phyloP scores from a whole-genome alignment of 2,888 invertebrate species.

The Heliconius charithonia region DNA sequence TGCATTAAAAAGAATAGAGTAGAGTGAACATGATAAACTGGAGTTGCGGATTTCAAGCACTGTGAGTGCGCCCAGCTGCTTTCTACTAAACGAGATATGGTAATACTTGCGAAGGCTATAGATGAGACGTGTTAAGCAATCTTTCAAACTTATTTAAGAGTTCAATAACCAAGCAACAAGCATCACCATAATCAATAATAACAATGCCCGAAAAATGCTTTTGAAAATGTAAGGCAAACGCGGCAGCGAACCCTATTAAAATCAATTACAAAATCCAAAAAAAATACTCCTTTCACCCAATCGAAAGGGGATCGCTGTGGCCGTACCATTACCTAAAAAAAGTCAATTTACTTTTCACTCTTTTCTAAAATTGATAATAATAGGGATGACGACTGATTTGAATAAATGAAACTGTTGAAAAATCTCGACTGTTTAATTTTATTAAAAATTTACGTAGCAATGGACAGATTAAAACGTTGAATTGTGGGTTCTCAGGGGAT shows the following conservation, averaged over 20 bases:
- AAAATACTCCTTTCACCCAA: slow-evolving; percentile 17
- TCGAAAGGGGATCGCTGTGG: neutral
- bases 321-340: slow-evolving; percentile 2
- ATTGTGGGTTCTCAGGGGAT: too few species aligned
- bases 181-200: too few species aligned
- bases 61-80: too few species aligned
- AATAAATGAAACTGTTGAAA: slow-evolving; percentile 38
- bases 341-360: slow-evolving; percentile 10
- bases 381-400: slow-evolving; percentile 31
- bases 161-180: too few species aligned
- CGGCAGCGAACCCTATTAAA: neutral
- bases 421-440: slow-evolving; percentile 3
- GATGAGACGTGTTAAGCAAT: too few species aligned
- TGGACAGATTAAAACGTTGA: neutral
- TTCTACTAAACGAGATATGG: too few species aligned
- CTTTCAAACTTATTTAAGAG: too few species aligned
- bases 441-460: neutral
- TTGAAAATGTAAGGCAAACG: neutral
- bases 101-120: too few species aligned
- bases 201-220: neutral
- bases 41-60: too few species aligned
- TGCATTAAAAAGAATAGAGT: too few species aligned
- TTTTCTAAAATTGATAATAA: slow-evolving; percentile 35
- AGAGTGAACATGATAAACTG: too few species aligned
- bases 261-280: slow-evolving; percentile 19